Evolutionary conservation across 2,113 vertebrate genomes (phyloP).

Genomic region (Thryonomys swinderianus): DNA sequence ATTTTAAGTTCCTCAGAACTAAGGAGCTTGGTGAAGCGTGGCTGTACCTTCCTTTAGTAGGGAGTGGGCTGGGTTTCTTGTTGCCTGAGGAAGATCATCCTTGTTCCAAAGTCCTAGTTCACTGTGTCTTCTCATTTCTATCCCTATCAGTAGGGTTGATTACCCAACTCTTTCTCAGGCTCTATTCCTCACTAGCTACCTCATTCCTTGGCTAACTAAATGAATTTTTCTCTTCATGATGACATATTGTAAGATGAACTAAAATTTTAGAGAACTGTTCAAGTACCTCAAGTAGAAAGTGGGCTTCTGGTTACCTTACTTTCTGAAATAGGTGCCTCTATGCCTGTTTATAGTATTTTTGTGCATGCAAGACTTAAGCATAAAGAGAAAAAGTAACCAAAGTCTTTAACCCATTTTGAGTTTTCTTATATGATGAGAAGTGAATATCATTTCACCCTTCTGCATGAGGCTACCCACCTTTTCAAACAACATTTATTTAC

Average conservation of each 20-base stretch:
- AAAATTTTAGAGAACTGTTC: neutral
- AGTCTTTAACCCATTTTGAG: neutral
- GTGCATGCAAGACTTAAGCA: neutral
- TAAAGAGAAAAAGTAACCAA: neutral
- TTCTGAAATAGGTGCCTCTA: neutral
- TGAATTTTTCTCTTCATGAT: neutral
- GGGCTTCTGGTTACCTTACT: neutral
- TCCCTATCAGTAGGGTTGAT: neutral
- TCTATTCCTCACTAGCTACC: neutral
- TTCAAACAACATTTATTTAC: neutral
- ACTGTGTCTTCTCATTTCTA: neutral
- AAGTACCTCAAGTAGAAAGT: neutral
- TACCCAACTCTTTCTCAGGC: neutral
- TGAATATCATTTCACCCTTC: neutral
- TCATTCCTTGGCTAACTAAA: neutral
- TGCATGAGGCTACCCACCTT: neutral
- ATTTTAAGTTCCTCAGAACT: neutral
- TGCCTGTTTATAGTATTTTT: neutral
- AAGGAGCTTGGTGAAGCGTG: neutral
- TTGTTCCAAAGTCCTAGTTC: neutral
- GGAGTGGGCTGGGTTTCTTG: neutral
- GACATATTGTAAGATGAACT: neutral
- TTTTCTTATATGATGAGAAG: neutral
- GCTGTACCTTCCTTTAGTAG: neutral
- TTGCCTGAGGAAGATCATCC: neutral